These are phyloP conservation scores for Artibeus lituratus DNA, from an alignment of 2,797 vertebrate species.

Conservation along the genomic window DNA sequence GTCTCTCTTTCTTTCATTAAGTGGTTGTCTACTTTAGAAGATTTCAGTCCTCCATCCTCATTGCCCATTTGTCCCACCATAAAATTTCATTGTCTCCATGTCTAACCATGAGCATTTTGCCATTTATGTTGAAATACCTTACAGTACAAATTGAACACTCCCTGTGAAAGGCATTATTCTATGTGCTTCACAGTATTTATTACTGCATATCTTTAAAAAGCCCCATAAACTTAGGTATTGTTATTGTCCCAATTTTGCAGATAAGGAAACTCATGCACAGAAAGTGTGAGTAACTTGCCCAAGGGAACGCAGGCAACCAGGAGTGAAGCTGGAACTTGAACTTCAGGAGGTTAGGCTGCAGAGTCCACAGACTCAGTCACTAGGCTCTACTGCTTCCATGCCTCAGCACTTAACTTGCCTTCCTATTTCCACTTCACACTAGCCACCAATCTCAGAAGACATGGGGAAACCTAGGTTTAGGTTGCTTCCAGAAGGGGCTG, in stretches of 20 bases:
- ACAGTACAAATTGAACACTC: not conserved
- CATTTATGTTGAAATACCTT: not conserved
- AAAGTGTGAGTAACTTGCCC: not conserved
- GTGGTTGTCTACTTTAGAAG: not conserved
- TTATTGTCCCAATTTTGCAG: not conserved
- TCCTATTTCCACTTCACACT: not conserved
- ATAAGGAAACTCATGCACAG: not conserved
- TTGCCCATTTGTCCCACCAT: not conserved
- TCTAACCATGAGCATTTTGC: not conserved
- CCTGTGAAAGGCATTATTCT: not conserved
- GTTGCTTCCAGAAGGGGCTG: not conserved
- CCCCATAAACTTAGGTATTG: not conserved
- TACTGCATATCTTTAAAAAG: not conserved
- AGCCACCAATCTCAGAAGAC: not conserved
- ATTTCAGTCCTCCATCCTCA: not conserved
- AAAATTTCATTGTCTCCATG: not conserved
- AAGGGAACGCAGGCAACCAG: not conserved
- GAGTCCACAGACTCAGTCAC: not conserved
- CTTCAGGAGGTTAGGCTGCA: not conserved
- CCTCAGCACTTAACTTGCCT: not conserved
- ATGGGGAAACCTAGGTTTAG: not conserved
- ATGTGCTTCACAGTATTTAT: not conserved
- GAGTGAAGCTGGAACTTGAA: constrained; percentile 16
- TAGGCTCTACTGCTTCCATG: not conserved
- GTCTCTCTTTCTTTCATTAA: not conserved